phyloP scores from a whole-genome alignment of 2,888 invertebrate species.

The Caenorhabditis panamensis region DNA sequence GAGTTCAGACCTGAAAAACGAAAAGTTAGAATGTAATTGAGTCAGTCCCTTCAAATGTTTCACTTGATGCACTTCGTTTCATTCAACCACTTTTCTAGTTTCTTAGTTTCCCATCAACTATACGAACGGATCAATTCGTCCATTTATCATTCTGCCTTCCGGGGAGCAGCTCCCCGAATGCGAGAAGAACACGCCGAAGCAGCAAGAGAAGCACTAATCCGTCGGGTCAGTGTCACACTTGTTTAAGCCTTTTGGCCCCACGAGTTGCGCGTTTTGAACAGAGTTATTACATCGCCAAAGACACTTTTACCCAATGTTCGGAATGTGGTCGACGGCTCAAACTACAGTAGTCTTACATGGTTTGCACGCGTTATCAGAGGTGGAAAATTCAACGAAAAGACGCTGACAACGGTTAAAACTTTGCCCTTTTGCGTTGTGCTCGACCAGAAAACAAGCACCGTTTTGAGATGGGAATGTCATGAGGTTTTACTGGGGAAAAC shows the following conservation, averaged over 20 bases:
- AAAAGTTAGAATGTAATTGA: neutral
- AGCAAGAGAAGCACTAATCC: constrained; percentile 30
- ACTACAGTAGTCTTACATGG: neutral
- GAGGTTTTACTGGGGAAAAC: neutral
- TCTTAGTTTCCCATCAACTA: constrained; percentile 54
- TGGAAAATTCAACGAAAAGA: neutral
- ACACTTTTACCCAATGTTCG: neutral
- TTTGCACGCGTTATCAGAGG: no score
- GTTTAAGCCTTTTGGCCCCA: constrained; percentile 27
- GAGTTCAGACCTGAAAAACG: constrained; percentile 45
- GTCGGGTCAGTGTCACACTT: constrained; percentile 46
- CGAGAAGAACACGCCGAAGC: constrained; percentile 24
- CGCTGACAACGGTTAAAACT: constrained; percentile 15
- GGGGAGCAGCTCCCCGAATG: constrained; percentile 24
- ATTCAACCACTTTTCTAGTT: neutral
- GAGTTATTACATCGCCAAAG: constrained; percentile 19
- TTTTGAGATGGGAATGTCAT: neutral
- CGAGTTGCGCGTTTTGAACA: constrained; percentile 34
- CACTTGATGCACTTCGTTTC: no score
- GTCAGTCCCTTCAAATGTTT: neutral
- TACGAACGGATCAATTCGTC: constrained; percentile 48
- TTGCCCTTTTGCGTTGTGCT: constrained; percentile 17
- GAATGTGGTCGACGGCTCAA: neutral
- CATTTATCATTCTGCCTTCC: constrained; percentile 44
- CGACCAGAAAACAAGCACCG: neutral